Evolutionary conservation across 2,888 invertebrate species (phyloP), one percentile per base, ranked within the genome.

Genomic region (Cephonodes hylas): DNA sequence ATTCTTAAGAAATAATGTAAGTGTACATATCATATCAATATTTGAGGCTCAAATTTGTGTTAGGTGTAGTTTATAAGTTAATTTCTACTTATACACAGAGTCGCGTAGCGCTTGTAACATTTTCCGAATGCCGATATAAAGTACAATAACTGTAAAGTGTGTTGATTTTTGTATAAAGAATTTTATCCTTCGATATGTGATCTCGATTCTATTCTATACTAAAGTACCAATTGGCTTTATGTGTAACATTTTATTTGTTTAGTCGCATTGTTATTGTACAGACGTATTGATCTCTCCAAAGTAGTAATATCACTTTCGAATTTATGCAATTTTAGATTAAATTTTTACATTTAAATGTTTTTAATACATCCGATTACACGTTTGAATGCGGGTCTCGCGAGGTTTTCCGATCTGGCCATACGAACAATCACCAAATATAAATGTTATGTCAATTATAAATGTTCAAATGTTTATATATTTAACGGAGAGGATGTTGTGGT

Each of bases 171-270:
- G 81, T 85, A 77, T 79, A 76, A 77, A 85, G 74, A 75, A 81
- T 83, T 86, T 86, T 86, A 88, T 87, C 81, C 80, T 83, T 84
- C 84, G 82, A 87, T 85, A 84, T 76, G 77, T 88, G 90, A 89
- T 89, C 90, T 88, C 89, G 80, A 84, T 83, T 83, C 89, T 81
- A 84, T 83, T 83, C 77, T 84, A 78, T 79, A 73, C 76, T 83
- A 80, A 83, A 84, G 82, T 76, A 75, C 73, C 45, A 58, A 79
- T 81, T 80, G 81, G 81, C 82, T 76, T 73, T 75, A 77, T 67
- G 67, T 76, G 77, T 70, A 77, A 77, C 77, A 73, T 72, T 75
- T 69, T 72, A 67, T 65, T 57, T 73, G 58, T 69, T 58, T 75
- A 66, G 67, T 70, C 61, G 71, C 69, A 71, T 79, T 81, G 77